Evolutionary conservation across 2,113 vertebrate species (phyloP).

Genomic region (Tinamus guttatus): DNA sequence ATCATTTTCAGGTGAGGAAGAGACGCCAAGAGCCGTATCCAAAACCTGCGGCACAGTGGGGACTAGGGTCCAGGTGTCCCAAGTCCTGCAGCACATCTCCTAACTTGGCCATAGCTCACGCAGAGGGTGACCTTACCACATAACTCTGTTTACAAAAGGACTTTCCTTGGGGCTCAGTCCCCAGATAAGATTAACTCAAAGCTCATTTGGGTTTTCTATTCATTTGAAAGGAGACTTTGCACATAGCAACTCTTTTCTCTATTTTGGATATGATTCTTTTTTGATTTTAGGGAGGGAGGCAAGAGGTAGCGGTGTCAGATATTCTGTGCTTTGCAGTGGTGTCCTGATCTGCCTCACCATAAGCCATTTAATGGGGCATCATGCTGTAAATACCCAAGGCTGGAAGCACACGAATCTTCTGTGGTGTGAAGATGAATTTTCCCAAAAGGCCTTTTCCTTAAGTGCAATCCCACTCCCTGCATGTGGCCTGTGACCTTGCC

Average conservation of each 20-base stretch:
- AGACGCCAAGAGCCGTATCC: not conserved
- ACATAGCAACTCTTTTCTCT: not conserved
- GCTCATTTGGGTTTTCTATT: not conserved
- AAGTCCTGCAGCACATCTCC: not conserved
- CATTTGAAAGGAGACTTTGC: not conserved
- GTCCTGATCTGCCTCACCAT: not conserved
- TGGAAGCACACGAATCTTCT: not conserved
- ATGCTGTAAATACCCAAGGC: not conserved
- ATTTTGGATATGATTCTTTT: not conserved
- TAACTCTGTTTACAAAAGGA: not conserved
- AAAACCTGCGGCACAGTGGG: fast-evolving
- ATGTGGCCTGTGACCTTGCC: not conserved
- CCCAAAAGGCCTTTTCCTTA: not conserved
- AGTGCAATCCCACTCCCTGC: not conserved
- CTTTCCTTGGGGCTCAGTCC: not conserved
- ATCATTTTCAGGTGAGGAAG: not conserved
- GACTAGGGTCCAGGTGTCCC: not conserved
- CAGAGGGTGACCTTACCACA: not conserved
- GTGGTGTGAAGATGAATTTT: fast-evolving
- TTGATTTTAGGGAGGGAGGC: not conserved
- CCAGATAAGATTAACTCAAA: not conserved
- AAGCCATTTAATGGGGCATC: not conserved
- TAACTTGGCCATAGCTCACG: not conserved
- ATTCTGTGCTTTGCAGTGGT: not conserved
- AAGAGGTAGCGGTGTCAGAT: not conserved